Evolutionary conservation across 2,113 vertebrate species (phyloP).

Genomic region (Gallinago media): DNA sequence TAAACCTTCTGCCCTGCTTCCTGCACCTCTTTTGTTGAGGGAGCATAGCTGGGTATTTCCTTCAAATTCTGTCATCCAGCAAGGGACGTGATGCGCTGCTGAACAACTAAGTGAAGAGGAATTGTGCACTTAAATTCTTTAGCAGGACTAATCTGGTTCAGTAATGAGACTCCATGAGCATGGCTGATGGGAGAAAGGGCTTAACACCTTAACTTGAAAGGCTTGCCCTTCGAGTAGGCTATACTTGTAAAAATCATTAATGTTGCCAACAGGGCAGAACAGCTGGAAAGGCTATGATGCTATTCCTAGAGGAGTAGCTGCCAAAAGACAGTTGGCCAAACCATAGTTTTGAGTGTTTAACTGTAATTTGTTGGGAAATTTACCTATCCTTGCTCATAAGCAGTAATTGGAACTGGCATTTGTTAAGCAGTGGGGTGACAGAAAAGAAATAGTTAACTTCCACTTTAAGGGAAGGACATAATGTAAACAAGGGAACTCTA

Average conservation of each 20-base stretch:
- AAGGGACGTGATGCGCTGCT: not conserved
- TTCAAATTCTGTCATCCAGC: not conserved
- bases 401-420: not conserved
- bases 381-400: not conserved
- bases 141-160: not conserved
- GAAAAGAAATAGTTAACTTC: not conserved
- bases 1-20: not conserved
- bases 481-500: not conserved
- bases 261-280: not conserved
- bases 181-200: not conserved
- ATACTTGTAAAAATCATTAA: not conserved
- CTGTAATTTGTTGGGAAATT: not conserved
- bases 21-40: not conserved
- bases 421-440: not conserved
- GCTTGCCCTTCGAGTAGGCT: not conserved
- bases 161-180: not conserved
- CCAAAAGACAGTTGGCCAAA: not conserved
- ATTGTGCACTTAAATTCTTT: not conserved
- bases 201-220: rapidly evolving
- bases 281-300: not conserved
- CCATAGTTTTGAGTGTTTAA: not conserved
- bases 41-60: not conserved
- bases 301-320: not conserved
- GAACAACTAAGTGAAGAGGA: not conserved
- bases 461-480: not conserved